Evolutionary conservation across 37 sponge, comb jelly and placozoan species (phyloP), one percentile per base, ranked within the genome.

Genomic region (Oopsacas minuta): DNA sequence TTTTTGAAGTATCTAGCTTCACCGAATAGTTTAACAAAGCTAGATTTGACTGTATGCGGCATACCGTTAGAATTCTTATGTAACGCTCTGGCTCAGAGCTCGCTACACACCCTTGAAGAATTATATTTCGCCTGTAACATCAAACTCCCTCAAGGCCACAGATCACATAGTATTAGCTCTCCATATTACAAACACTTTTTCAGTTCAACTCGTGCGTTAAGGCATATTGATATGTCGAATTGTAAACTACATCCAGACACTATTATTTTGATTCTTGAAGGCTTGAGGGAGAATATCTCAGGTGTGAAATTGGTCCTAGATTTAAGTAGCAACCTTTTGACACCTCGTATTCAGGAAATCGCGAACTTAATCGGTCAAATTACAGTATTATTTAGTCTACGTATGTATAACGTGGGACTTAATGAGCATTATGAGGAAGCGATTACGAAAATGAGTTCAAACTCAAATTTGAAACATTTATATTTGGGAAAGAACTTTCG

Each of bases 111-210:
- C 1, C 22, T 61, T 32, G 75, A 61, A 61, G 75, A 61, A n/a
- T 61, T 61, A 12, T 61, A 61, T 61, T 61, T 61, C 22, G 75
- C 75, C 7, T 61, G 75, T 34, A 61, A 61, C 75, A 3, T 61
- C 1, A 61, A 61, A 61, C 75, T 61, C 7, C 75, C 75, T 32
- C 75, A 61, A n/a, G 75, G 75, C 5, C 75, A 61, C 22, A 3
- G 30, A 34, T 61, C 30, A 7, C 75, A 61, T 12, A 61, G 75
- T n/a, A 61, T 61, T n/a, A 61, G 28, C 75, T 61, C 75, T 10
- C 75, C 75, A 32, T 61, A 61, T 61, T 61, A 61, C 75, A 61
- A 61, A 61, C 75, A 61, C 75, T 61, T 61, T 61, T 61, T 61
- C 75, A 61, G 75, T n/a, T 61, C 75, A 10, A 61, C 75, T 61